A percentile compares a stretch with the other conserved stretches of the same genome.
These are phyloP conservation scores for Rostratula benghalensis DNA, from an alignment of 2,113 vertebrate genomes.

Conservation along the genomic window DNA sequence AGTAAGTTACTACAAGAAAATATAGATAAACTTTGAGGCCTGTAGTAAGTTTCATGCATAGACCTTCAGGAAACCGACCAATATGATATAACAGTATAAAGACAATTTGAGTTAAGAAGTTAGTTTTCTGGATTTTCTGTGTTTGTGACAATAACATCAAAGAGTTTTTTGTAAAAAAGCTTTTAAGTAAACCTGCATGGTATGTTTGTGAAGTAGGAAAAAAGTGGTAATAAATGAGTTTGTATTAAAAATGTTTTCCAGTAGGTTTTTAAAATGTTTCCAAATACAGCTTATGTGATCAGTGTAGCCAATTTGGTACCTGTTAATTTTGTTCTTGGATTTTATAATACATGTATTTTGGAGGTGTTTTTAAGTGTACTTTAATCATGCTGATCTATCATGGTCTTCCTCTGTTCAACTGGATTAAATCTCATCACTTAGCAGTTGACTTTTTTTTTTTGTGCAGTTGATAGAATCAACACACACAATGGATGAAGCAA, in stretches of 20 bases:
- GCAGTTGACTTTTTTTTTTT: background rate
- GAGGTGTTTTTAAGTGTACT: background rate
- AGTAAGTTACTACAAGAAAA: background rate
- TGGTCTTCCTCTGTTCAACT: background rate
- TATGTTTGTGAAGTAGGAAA: background rate
- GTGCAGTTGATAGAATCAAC: slow-evolving; percentile 82
- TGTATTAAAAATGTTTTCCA: background rate
- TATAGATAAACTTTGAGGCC: no score
- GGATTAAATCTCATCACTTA: background rate
- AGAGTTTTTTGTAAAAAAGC: background rate
- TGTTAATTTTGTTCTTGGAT: background rate
- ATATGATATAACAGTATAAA: background rate
- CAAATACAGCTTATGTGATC: background rate
- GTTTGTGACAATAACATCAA: background rate
- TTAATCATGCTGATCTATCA: rapidly evolving
- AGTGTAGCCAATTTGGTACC: background rate
- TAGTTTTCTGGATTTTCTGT: background rate
- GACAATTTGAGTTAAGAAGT: background rate
- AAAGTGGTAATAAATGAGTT: rapidly evolving
- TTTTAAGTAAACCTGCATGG: rapidly evolving
- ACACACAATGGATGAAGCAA: slow-evolving; percentile 84
- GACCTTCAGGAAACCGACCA: background rate
- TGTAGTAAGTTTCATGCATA: background rate
- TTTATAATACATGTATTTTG: background rate
- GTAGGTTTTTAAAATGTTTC: background rate